phyloP scores from a whole-genome alignment of 2,797 vertebrate genomes.

The Gadopsis marmoratus region DNA sequence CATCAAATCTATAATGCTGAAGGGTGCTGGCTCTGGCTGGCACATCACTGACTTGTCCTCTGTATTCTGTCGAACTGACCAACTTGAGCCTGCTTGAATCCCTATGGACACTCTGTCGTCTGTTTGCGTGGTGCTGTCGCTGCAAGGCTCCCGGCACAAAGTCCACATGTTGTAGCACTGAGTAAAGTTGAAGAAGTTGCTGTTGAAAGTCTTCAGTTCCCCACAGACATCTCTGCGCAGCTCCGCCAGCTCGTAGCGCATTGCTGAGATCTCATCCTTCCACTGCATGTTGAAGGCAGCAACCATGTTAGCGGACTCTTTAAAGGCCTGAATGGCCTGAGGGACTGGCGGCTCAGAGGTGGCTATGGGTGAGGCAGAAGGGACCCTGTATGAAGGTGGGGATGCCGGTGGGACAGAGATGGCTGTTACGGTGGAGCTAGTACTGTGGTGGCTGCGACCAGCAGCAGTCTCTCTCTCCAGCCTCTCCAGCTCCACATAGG shows the following conservation, averaged over 20 bases:
- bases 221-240: slow-evolving; percentile 87
- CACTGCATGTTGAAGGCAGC: slow-evolving; percentile 89
- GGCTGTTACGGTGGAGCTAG: slow-evolving; percentile 89
- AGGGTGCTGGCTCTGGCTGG: slow-evolving; percentile 85
- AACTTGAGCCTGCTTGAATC: slow-evolving; percentile 86
- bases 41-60: slow-evolving; percentile 89
- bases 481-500: slow-evolving; percentile 87
- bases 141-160: slow-evolving; percentile 86
- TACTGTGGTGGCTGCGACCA: slow-evolving; percentile 88
- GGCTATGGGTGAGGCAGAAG: slow-evolving; percentile 73
- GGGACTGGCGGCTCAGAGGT: slow-evolving; percentile 83
- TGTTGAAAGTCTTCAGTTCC: slow-evolving; percentile 89
- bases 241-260: slow-evolving; percentile 89
- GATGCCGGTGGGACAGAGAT: slow-evolving; percentile 86
- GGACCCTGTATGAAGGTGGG: slow-evolving; percentile 84
- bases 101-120: slow-evolving; percentile 86
- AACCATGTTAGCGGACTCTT: slow-evolving; percentile 89
- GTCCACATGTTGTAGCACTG: slow-evolving; percentile 91
- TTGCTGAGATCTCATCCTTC: slow-evolving; percentile 90
- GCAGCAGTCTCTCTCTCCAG: slow-evolving; percentile 86
- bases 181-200: slow-evolving; percentile 91
- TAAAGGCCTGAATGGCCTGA: slow-evolving; percentile 89
- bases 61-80: slow-evolving; percentile 83
- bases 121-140: slow-evolving; percentile 82
- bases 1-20: slow-evolving; percentile 87